These are phyloP conservation scores for Nyctalus aviator DNA, from an alignment of 2,797 vertebrate genomes.

Conservation along the genomic window DNA sequence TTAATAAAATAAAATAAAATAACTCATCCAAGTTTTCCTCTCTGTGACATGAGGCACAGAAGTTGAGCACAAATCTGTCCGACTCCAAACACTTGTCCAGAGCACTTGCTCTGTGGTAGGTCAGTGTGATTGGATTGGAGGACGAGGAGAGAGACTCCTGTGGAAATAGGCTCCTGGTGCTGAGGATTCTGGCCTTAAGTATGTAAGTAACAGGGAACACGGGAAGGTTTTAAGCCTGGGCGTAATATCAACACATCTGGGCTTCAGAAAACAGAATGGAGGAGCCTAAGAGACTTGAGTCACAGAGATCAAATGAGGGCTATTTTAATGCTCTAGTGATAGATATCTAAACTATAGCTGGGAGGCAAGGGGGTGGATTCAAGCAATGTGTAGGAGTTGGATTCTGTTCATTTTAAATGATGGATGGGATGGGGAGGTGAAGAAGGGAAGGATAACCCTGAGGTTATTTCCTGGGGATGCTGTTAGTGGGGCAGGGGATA, in stretches of 20 bases:
- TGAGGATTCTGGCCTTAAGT: neutral
- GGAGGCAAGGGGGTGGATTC: neutral
- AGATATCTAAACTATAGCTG: neutral
- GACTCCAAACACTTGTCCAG: neutral
- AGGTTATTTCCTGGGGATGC: neutral
- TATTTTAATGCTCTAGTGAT: neutral
- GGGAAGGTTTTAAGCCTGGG: neutral
- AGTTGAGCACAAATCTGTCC: neutral
- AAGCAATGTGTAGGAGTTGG: neutral
- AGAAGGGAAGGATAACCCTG: neutral
- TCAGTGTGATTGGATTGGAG: too few relatives aligned
- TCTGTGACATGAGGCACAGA: neutral
- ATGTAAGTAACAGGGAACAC: neutral
- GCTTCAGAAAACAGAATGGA: neutral
- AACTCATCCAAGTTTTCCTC: neutral
- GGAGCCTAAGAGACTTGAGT: neutral
- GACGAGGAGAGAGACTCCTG: neutral
- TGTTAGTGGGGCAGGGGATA: neutral
- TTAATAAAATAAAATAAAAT: neutral
- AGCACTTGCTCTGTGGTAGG: neutral
- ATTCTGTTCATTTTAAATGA: neutral
- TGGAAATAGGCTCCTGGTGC: neutral
- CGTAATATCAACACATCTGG: neutral
- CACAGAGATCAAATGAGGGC: neutral
- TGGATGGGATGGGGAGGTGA: neutral